Percentiles rank a stretch among this genome's conserved stretches.
phyloP scores from a whole-genome alignment of 2,888 invertebrate species.

The Eremobia ochroleuca region DNA sequence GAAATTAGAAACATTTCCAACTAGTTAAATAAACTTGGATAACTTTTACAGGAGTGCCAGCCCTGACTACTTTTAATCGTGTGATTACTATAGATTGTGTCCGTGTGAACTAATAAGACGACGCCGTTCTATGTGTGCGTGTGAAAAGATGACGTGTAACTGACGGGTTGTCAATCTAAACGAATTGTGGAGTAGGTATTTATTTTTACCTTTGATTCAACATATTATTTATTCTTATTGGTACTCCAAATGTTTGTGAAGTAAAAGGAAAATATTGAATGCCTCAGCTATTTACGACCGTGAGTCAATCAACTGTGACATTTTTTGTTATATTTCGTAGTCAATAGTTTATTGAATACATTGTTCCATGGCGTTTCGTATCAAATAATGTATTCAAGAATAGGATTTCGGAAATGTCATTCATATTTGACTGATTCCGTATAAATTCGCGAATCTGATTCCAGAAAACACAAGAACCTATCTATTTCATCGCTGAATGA shows the following conservation, averaged over 20 bases:
- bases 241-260: slow-evolving; percentile 27
- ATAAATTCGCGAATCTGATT: slow-evolving; percentile 5
- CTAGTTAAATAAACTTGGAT: slow-evolving; percentile 50
- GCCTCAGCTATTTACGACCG: slow-evolving; percentile 29
- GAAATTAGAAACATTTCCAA: slow-evolving; percentile 58
- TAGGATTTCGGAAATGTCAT: slow-evolving; percentile 14
- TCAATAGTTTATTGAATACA: slow-evolving; percentile 20
- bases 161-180: slow-evolving; percentile 46
- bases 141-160: slow-evolving; percentile 8
- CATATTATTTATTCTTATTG: slow-evolving; percentile 46
- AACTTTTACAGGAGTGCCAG: slow-evolving; percentile 37
- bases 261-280: slow-evolving; percentile 44
- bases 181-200: slow-evolving; percentile 26
- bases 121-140: slow-evolving; percentile 27
- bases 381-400: slow-evolving; percentile 40
- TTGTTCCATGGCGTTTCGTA: slow-evolving; percentile 11
- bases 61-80: slow-evolving; percentile 32
- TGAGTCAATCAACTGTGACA: slow-evolving; percentile 44
- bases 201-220: slow-evolving; percentile 38
- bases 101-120: slow-evolving; percentile 13
- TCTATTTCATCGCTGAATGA: neutral
- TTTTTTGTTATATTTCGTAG: slow-evolving; percentile 36
- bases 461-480: neutral
- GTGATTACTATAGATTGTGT: slow-evolving; percentile 19
- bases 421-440: slow-evolving; percentile 11